phyloP scores from a whole-genome alignment of 2,113 vertebrate genomes.

The Xiphophorus maculatus region DNA sequence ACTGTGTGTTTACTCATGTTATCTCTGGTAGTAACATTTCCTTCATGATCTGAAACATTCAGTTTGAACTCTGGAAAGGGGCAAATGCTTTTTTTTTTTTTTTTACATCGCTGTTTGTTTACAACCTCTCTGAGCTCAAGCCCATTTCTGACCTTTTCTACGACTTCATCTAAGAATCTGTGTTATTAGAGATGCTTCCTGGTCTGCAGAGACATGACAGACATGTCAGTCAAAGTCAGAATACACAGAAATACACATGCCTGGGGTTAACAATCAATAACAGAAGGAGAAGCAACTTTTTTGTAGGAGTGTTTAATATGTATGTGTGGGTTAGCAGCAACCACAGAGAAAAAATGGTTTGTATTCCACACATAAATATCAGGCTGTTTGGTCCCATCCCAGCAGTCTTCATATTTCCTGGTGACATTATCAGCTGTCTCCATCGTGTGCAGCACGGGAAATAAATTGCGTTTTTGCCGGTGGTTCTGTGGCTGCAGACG shows the following conservation, averaged over 20 bases:
- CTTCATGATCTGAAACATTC: too few species aligned
- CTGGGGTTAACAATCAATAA: conserved; percentile 43
- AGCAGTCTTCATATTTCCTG: conserved; percentile 81
- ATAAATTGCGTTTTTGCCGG: conserved; percentile 84
- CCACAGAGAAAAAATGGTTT: conserved; percentile 75
- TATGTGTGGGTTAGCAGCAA: conserved; percentile 47
- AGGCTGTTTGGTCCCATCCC: conserved; percentile 79
- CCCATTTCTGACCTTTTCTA: conserved; percentile 67
- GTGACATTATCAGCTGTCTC: conserved; percentile 83
- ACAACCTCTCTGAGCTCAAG: conserved; percentile 50
- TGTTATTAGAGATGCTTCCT: conserved; percentile 49
- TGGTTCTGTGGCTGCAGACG: conserved; percentile 75
- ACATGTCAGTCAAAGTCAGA: conserved; percentile 47
- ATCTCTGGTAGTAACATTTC: too few species aligned
- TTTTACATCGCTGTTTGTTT: background rate
- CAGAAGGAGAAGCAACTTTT: conserved; percentile 62
- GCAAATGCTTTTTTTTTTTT: too few species aligned
- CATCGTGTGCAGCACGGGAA: conserved; percentile 80
- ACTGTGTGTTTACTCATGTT: too few species aligned
- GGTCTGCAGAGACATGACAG: conserved; percentile 50
- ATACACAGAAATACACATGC: conserved; percentile 8
- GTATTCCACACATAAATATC: conserved; percentile 85
- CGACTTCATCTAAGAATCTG: conserved; percentile 58
- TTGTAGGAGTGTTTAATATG: conserved; percentile 35
- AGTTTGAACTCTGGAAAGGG: too few species aligned